A percentile compares a stretch with the other conserved stretches of the same genome.
These are phyloP conservation scores for Pollenia angustigena DNA, from an alignment of 2,888 invertebrate species.

Conservation along the genomic window DNA sequence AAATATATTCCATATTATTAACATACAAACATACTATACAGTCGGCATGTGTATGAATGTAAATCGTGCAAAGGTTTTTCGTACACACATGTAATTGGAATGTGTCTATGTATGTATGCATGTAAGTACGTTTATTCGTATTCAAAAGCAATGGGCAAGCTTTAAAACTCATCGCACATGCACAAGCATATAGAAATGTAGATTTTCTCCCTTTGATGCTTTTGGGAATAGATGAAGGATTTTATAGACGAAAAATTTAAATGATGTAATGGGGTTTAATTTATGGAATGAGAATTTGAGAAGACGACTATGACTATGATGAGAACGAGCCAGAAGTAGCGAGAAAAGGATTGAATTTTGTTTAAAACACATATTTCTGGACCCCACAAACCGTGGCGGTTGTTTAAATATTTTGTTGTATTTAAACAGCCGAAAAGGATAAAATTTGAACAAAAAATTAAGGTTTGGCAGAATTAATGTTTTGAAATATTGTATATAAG, in stretches of 20 bases:
- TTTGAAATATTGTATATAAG: conserved; percentile 25
- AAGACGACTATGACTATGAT: background rate
- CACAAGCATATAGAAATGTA: conserved; percentile 15
- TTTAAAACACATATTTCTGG: conserved; percentile 20
- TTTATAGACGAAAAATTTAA: conserved; percentile 65
- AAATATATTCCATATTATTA: conserved; percentile 47
- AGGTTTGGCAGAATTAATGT: conserved; percentile 65
- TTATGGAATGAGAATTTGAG: conserved; percentile 44
- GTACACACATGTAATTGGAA: conserved; percentile 14
- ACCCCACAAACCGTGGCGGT: conserved; percentile 28
- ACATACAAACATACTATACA: conserved; percentile 22
- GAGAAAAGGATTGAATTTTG: conserved; percentile 44
- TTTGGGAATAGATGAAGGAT: conserved; percentile 64
- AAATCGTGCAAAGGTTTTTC: conserved; percentile 61
- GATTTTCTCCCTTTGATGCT: conserved; percentile 66
- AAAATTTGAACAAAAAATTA: conserved; percentile 52
- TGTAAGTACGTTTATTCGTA: conserved; percentile 33
- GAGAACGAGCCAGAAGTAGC: background rate
- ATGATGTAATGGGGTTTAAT: conserved; percentile 68
- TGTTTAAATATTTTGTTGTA: conserved; percentile 39
- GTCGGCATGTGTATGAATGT: conserved; percentile 46
- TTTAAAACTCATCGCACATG: conserved; percentile 37
- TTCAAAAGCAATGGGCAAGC: conserved; percentile 66
- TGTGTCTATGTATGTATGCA: background rate
- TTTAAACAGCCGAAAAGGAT: conserved; percentile 54